Evolutionary conservation across 2,113 vertebrate species (phyloP), one percentile per base, ranked within the genome.

Genomic region (Bubo blakistoni): DNA sequence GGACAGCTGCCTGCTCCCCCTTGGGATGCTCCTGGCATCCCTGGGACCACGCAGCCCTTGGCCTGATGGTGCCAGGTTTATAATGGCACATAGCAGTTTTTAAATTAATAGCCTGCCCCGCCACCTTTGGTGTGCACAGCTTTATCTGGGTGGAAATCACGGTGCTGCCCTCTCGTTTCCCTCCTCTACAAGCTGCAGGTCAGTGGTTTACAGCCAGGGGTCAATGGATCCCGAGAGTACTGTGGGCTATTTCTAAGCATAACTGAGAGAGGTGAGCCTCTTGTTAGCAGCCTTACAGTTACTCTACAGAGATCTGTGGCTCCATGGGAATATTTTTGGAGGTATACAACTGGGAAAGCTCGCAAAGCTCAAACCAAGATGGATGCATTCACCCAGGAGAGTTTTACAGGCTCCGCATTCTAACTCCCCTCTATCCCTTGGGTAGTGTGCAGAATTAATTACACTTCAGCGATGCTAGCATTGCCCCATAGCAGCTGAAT

Each of bases 281-380:
- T 93, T 1, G 4, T 72, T 58, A 66, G 70, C 93, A 93, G 71
- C 44, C 81, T 91, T 95, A 86, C 47, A 59, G 83, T 47, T 74
- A 70, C 74, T 87, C 34, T 59, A 52, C 25, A 47, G 74, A 79
- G 92, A 95, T 96, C 69, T 93, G 93, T 87, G 88, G 87, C 71
- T 96, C 93, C 57, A 11, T 62, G 92, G 94, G 92, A 94, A 72
- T 95, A 86, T 77, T 93, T 96, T 96, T 92, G 71, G 92, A 95
- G 66, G 54, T 49, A 61, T 70, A 65, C 77, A 88, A 70, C 74
- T 90, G 87, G 81, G 90, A 92, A 81, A 86, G 69, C 66, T 80
- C 26, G 9, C 91, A 91, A 76, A 94, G 90, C 89, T 91, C 91
- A 91, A 71, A 65, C 40, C 44, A 62, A 44, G 81, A 96, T 63